Base-by-base conservation (phyloP, 2,797 vertebrate genomes). In the Chloroceryle inda region DNA sequence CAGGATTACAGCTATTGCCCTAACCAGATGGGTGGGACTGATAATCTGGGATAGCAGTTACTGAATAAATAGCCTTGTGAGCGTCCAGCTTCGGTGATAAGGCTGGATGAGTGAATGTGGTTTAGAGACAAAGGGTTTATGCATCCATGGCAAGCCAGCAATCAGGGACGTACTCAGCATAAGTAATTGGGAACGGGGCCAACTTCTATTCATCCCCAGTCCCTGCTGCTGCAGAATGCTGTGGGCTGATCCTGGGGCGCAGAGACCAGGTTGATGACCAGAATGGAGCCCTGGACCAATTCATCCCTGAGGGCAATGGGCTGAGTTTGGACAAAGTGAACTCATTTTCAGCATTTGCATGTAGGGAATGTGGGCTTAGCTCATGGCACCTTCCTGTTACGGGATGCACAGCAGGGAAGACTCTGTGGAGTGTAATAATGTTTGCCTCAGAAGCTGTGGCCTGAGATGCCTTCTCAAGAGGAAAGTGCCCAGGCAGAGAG, bases 61-160 rank as follows among this genome's bases (percentile, higher is more conserved):
- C 40, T 5, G 64, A 76, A 59, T 58, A 63, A 89, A 85, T 45
- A 92, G 66, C 71, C 59, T 73, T 3, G 4, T 47, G 50, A 92
- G 49, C 67, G 69, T 53, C 62, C 1, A 0, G 45, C 93, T 93
- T 80, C 19, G 2, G n/a, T 73, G 63, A 55, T 86, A 87, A 85
- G 62, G 69, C 85, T 85, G 77, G 66, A 55, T 92, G 62, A 85
- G 74, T 73, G 62, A 55, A 40, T 21, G 37, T 78, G 84, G 88
- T 75, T 94, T 89, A 71, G 85, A 89, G 74, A 96, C 94, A 96
- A 92, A 96, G 56, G 77, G 58, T 88, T 93, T 84, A 93, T 62
- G 45, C 61, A 95, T 83, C 85, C 85, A 69, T 44, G 78, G 88
- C 85, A 83, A 88, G 85, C 78, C 79, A 2, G 6, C 74, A 76